phyloP scores from a whole-genome alignment of 2,113 vertebrate species.

The Xyliphius kryptos region DNA sequence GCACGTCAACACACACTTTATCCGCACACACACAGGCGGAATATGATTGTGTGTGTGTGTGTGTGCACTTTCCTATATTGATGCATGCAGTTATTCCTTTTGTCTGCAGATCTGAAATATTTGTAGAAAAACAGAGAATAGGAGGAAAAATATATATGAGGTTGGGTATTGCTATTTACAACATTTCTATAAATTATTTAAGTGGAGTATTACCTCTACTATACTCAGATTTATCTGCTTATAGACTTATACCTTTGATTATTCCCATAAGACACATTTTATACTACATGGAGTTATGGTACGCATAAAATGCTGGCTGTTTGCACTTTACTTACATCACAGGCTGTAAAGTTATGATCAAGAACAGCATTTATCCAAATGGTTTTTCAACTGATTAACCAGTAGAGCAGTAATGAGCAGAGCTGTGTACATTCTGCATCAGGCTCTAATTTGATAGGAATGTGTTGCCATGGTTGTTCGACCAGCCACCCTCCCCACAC shows the following conservation, averaged over 20 bases:
- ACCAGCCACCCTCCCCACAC: constrained; percentile 9
- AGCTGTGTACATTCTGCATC: constrained; percentile 36
- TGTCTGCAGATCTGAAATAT: too few species aligned
- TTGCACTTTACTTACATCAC: constrained; percentile 4
- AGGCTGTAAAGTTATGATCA: constrained; percentile 28
- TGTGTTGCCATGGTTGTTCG: constrained; percentile 45
- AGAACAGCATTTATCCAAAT: constrained; percentile 44
- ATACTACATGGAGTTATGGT: too few species aligned
- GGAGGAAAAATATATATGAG: too few species aligned
- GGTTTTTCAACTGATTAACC: constrained; percentile 46
- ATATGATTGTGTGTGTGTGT: constrained; percentile 18
- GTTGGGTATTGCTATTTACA: too few species aligned
- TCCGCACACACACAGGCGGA: constrained; percentile 44
- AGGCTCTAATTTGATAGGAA: constrained; percentile 47
- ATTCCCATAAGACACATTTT: too few species aligned
- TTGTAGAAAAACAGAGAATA: too few species aligned
- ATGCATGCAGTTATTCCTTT: too few species aligned
- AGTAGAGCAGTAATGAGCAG: constrained; percentile 43
- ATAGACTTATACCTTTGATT: too few species aligned
- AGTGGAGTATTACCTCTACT: too few species aligned
- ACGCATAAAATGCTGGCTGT: constrained; percentile 1
- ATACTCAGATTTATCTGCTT: too few species aligned
- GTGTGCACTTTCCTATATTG: too few species aligned
- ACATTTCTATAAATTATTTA: too few species aligned
- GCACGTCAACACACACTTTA: constrained; percentile 69